Evolutionary conservation across 2,113 vertebrate genomes (phyloP).

Genomic region (Esox niger): DNA sequence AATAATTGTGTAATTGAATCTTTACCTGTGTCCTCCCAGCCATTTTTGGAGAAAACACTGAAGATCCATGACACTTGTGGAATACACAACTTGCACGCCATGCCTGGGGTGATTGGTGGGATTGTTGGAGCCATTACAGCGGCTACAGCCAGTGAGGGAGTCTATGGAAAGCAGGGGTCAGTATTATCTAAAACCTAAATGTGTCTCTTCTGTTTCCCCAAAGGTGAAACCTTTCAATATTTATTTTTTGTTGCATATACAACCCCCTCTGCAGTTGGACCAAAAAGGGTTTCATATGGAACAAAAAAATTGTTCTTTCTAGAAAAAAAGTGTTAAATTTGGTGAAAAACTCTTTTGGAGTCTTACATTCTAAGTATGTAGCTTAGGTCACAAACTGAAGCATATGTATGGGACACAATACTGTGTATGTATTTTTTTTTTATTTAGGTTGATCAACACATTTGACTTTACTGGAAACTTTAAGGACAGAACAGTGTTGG

Average conservation of each 20-base stretch:
- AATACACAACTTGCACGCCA: constrained; percentile 89
- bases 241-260: too few species aligned
- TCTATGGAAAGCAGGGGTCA: constrained; percentile 82
- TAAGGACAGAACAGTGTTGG: constrained; percentile 29
- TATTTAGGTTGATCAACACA: constrained; percentile 67
- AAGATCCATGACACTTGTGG: constrained; percentile 94
- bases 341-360: too few species aligned
- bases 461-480: constrained; percentile 70
- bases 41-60: constrained; percentile 81
- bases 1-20: too few species aligned
- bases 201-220: too few species aligned
- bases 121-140: constrained; percentile 87
- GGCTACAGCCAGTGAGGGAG: constrained; percentile 65
- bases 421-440: constrained; percentile 17
- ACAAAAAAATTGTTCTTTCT: too few species aligned
- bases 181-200: too few species aligned
- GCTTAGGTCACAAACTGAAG: neutral
- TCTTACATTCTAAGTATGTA: too few species aligned
- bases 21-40: too few species aligned
- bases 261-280: too few species aligned
- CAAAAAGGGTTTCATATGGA: too few species aligned
- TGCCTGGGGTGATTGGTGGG: constrained; percentile 88
- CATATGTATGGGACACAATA: neutral
- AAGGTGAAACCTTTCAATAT: too few species aligned
- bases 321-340: too few species aligned